Conservation (phyloP, 2,113 vertebrate species). For the Labeo rohita region DNA sequence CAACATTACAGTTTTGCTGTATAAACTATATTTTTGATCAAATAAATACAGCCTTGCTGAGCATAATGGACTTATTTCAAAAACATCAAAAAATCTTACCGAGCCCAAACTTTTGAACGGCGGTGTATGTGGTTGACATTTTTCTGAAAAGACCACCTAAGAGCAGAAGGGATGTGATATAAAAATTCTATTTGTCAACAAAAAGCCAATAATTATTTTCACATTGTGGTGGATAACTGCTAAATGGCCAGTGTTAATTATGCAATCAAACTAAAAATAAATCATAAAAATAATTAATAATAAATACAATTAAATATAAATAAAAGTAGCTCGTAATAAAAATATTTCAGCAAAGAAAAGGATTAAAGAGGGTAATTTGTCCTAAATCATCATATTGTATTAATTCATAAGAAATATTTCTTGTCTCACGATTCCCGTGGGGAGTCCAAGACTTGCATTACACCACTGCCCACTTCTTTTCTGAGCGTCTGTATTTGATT, state of each 20-base stretch:
- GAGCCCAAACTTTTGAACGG: no score
- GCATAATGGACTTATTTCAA: neutral
- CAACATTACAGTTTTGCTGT: neutral
- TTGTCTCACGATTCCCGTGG: neutral
- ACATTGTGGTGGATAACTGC: neutral
- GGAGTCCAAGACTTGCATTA: neutral
- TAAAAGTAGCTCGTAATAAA: neutral
- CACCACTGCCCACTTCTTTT: slow-evolving; percentile 1
- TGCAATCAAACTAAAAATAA: neutral
- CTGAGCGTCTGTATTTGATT: slow-evolving; percentile 19
- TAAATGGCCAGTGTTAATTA: neutral
- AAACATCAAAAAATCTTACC: neutral
- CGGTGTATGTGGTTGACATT: neutral
- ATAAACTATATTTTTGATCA: neutral
- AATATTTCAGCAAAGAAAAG: neutral
- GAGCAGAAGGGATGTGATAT: neutral
- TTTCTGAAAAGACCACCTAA: neutral
- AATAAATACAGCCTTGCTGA: neutral
- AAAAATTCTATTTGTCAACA: neutral
- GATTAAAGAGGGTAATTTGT: neutral
- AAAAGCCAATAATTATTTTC: neutral
- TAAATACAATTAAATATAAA: neutral
- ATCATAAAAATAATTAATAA: neutral
- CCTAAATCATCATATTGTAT: neutral
- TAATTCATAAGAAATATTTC: neutral